Percentiles rank a stretch among this genome's conserved stretches.
Evolutionary conservation across 2,888 invertebrate species (phyloP).

Genomic region (Rhopalosiphum nymphaeae): DNA sequence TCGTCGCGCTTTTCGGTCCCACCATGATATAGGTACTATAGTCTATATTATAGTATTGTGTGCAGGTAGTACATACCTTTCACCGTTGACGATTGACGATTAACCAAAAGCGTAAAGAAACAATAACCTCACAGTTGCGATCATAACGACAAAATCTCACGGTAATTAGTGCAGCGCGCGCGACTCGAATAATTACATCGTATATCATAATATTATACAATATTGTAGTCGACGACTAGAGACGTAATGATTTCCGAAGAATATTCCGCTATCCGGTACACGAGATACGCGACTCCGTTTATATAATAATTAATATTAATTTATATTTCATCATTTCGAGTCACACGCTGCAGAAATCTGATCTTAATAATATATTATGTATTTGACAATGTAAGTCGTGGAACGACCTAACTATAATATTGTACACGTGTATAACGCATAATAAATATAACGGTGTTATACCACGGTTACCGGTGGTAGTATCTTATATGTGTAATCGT

Average conservation of each 20-base stretch:
- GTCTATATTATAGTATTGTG: neutral
- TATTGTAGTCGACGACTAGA: neutral
- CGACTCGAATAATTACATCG: neutral
- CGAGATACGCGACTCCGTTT: neutral
- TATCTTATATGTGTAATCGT: neutral
- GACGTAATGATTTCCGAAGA: neutral
- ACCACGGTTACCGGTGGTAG: neutral
- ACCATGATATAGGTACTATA: neutral
- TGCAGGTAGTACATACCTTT: neutral
- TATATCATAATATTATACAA: neutral
- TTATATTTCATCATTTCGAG: neutral
- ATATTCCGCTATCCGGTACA: neutral
- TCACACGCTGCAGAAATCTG: neutral
- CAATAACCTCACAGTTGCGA: neutral
- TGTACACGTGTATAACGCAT: neutral
- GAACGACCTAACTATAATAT: neutral
- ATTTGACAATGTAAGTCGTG: neutral
- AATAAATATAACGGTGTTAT: neutral
- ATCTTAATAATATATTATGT: neutral
- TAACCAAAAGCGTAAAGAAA: neutral
- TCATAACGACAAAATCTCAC: slow-evolving; percentile 33
- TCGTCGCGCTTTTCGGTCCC: neutral
- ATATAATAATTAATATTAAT: neutral
- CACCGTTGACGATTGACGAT: neutral
- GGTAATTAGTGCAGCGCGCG: slow-evolving; percentile 30